Evolutionary conservation across 1,140 invertebrate genomes (phyloP).

Genomic region (Drosophila orosa): DNA sequence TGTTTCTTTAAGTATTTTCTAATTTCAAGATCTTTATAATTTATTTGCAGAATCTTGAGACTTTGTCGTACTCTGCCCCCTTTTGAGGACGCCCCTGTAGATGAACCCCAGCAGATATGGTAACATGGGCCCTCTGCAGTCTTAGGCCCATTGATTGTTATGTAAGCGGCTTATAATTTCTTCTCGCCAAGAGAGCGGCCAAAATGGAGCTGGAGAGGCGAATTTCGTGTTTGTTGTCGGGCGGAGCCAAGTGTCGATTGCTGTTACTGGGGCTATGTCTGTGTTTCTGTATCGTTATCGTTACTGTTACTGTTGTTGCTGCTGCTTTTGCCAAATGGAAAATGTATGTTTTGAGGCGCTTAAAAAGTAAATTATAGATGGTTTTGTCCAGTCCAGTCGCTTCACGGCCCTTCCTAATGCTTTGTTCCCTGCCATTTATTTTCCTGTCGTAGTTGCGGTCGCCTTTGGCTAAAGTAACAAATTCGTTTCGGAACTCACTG

Average conservation of each 20-base stretch:
- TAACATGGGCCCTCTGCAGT: slow-evolving; percentile 28
- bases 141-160: slow-evolving; percentile 55
- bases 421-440: slow-evolving; percentile 9
- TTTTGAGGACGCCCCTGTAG: slow-evolving; percentile 10
- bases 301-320: slow-evolving; percentile 8
- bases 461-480: slow-evolving; percentile 22
- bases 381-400: neutral
- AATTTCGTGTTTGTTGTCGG: slow-evolving; percentile 47
- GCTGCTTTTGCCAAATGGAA: slow-evolving; percentile 56
- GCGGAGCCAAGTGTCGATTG: slow-evolving; percentile 51
- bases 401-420: neutral
- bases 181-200: slow-evolving; percentile 28
- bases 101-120: slow-evolving; percentile 19
- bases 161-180: slow-evolving; percentile 67
- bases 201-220: slow-evolving; percentile 16
- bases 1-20: too few relatives aligned
- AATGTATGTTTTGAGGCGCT: slow-evolving; percentile 64
- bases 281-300: slow-evolving; percentile 35
- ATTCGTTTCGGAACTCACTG: slow-evolving; percentile 2
- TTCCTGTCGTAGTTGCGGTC: slow-evolving; percentile 8
- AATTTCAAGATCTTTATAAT: neutral
- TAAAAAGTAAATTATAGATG: slow-evolving; percentile 62
- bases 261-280: slow-evolving; percentile 15
- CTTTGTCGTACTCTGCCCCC: neutral
- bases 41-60: fast-evolving